Conservation (phyloP, 92 coral and sea anemone genomes). For the Parazoanthus swiftii region DNA sequence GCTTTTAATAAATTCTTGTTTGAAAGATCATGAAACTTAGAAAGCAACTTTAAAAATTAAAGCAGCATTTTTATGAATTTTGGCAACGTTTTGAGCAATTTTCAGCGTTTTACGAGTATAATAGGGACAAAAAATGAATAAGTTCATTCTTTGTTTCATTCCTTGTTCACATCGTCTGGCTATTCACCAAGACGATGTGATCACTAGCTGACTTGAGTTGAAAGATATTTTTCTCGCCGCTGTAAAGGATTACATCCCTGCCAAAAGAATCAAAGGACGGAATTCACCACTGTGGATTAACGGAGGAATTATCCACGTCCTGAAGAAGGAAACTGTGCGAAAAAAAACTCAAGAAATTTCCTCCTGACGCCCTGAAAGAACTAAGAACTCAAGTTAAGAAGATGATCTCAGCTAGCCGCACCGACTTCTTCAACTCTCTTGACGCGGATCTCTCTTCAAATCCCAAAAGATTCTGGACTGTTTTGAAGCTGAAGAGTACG, state of each 20-base stretch:
- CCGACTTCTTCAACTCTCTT: conserved; percentile 13
- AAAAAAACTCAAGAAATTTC: conserved; percentile 28
- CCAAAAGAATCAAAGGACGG: conserved; percentile 45
- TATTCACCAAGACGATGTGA: conserved; percentile 47
- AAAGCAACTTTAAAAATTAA: no score
- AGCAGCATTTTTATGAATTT: no score
- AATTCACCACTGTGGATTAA: conserved; percentile 42
- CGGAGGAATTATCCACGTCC: conserved; percentile 21
- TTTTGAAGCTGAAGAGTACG: conserved; percentile 28
- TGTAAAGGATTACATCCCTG: conserved; percentile 49
- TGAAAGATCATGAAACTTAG: no score
- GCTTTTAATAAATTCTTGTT: no score
- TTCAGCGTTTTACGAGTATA: no score
- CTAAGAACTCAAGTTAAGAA: conserved; percentile 41
- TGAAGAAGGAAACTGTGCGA: conserved; percentile 49
- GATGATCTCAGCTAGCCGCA: conserved; percentile 19
- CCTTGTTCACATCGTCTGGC: no score
- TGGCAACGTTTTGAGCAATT: no score
- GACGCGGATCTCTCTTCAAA: conserved; percentile 19
- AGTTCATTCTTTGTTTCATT: no score
- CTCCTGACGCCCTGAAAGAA: conserved; percentile 27
- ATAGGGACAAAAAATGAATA: no score
- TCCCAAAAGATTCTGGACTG: conserved; percentile 44
- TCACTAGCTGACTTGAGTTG: conserved; percentile 50
- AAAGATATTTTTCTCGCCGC: conserved; percentile 53